These are phyloP conservation scores for Hydrozoanthus tunicans DNA, from an alignment of 64 coral and sea anemone species.

Conservation along the genomic window DNA sequence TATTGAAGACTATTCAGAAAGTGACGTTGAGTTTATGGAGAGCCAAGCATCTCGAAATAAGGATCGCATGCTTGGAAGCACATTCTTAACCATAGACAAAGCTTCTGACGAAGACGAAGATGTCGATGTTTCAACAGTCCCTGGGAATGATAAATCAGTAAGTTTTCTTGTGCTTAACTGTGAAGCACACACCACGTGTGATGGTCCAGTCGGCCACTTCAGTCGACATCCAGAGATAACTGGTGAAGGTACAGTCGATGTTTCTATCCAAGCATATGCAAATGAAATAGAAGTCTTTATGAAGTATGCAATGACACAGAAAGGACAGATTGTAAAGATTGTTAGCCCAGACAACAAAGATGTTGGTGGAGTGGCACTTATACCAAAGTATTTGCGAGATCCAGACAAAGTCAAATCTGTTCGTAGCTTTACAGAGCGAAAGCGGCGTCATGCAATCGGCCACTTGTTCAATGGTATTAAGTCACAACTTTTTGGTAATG, in stretches of 20 bases:
- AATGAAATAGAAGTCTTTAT: conserved; percentile 86
- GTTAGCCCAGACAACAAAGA: conserved; percentile 69
- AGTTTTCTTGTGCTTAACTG: conserved; percentile 67
- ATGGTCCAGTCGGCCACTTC: conserved; percentile 59
- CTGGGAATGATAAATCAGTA: conserved; percentile 33
- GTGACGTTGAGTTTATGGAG: conserved; percentile 39
- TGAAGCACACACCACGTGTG: background rate
- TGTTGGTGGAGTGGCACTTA: background rate
- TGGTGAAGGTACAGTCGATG: conserved; percentile 74
- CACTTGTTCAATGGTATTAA: conserved; percentile 78
- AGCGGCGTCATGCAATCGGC: conserved; percentile 71
- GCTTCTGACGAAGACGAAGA: conserved; percentile 41
- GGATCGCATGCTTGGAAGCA: conserved; percentile 46
- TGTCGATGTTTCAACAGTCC: conserved; percentile 64
- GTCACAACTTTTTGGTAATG: conserved; percentile 60
- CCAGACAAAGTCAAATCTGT: conserved; percentile 70
- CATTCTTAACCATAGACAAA: background rate
- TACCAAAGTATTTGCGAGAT: conserved; percentile 45
- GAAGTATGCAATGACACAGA: conserved; percentile 76
- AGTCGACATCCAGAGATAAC: conserved; percentile 72
- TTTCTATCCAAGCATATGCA: conserved; percentile 76
- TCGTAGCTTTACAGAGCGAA: conserved; percentile 83
- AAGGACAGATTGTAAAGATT: conserved; percentile 75
- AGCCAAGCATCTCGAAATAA: conserved; percentile 29
- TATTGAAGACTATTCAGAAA: conserved; percentile 35